phyloP scores from a whole-genome alignment of 2,113 vertebrate genomes.

The Riparia riparia region DNA sequence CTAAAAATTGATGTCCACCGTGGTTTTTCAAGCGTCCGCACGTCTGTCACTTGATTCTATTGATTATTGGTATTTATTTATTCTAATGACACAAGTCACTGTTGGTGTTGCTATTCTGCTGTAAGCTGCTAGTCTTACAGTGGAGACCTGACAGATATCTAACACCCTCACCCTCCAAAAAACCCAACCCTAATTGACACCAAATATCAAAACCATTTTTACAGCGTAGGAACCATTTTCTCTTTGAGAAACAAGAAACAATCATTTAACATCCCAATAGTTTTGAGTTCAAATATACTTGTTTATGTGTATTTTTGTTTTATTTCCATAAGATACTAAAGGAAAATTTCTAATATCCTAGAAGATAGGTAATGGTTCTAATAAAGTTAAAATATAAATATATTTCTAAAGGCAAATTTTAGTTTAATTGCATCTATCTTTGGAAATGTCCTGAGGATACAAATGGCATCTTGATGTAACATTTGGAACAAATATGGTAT shows the following conservation, averaged over 20 bases:
- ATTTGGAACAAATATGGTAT: neutral
- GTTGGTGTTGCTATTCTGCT: neutral
- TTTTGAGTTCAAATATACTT: neutral
- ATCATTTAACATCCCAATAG: neutral
- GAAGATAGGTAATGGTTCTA: neutral
- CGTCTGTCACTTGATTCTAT: neutral
- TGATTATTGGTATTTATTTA: neutral
- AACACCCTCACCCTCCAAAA: neutral
- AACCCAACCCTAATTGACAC: neutral
- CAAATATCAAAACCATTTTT: neutral
- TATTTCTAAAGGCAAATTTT: neutral
- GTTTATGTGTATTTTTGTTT: neutral
- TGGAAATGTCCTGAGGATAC: neutral
- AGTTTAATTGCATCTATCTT: neutral
- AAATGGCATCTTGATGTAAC: neutral
- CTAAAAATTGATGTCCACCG: neutral
- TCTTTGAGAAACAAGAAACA: neutral
- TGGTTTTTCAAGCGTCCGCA: neutral
- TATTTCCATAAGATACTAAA: neutral
- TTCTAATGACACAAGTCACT: neutral
- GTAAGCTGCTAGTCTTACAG: neutral
- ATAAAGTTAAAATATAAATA: neutral
- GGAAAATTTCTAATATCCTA: neutral
- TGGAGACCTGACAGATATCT: neutral
- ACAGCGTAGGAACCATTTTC: neutral